These are phyloP conservation scores for Tringa solitaria DNA, from an alignment of 2,113 vertebrate genomes.

Conservation along the genomic window DNA sequence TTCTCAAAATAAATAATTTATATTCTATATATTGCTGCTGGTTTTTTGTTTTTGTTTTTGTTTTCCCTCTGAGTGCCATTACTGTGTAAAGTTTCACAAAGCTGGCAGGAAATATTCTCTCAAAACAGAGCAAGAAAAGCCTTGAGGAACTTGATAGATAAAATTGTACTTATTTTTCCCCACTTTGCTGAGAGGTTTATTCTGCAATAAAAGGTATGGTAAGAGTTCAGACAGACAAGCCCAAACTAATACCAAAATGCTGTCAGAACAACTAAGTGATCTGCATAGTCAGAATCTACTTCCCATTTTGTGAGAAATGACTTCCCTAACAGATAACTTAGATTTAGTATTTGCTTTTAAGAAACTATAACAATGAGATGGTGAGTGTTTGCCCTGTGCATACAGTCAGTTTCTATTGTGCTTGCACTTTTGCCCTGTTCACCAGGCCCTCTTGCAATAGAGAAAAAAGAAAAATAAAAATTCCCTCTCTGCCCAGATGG, in stretches of 20 bases:
- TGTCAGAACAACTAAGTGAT: background rate
- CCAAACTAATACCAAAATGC: background rate
- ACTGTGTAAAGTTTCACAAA: background rate
- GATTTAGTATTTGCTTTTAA: conserved; percentile 6
- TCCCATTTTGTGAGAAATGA: background rate
- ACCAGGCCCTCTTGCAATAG: background rate
- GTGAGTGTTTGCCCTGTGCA: background rate
- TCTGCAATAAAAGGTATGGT: background rate
- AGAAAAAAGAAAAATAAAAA: background rate
- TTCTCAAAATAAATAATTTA: background rate
- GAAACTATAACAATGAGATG: background rate
- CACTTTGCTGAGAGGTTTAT: background rate
- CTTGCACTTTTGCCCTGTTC: background rate
- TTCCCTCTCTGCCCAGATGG: background rate
- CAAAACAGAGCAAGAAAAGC: background rate
- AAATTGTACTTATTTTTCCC: conserved; percentile 22
- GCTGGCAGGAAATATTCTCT: background rate
- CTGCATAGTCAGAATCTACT: background rate
- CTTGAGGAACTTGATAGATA: background rate
- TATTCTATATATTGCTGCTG: background rate
- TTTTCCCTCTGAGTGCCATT: background rate
- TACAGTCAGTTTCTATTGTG: background rate
- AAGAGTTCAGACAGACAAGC: background rate
- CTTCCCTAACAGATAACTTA: background rate
- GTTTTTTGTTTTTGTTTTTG: background rate